Evolutionary conservation across 1,140 invertebrate genomes (phyloP).

Genomic region (Euwallacea fornicatus): DNA sequence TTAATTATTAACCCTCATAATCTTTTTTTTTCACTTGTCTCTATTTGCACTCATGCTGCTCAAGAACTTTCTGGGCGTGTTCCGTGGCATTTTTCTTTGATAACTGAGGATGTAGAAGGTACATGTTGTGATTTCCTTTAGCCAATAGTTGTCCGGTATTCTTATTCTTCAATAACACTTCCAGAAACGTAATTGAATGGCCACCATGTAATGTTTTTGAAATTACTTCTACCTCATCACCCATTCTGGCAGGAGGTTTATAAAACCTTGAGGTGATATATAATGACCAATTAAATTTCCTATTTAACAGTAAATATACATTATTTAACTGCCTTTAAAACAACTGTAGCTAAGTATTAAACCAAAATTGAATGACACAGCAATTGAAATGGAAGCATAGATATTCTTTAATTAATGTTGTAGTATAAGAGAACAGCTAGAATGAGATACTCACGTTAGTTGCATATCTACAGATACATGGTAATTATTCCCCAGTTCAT

Average conservation of each 20-base stretch:
- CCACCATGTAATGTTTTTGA: conserved; percentile 74
- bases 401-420: too few relatives aligned
- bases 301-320: background rate
- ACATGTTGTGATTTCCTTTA: conserved; percentile 78
- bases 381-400: too few relatives aligned
- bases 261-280: conserved; percentile 59
- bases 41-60: too few relatives aligned
- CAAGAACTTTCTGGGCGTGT: background rate
- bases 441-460: conserved; percentile 59
- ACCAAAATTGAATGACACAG: too few relatives aligned
- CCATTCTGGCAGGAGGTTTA: conserved; percentile 66
- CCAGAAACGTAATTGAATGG: conserved; percentile 75
- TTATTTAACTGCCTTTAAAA: too few relatives aligned
- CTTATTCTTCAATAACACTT: conserved; percentile 74
- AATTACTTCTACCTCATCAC: conserved; percentile 79
- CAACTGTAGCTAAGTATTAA: too few relatives aligned
- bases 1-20: too few relatives aligned
- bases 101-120: conserved; percentile 51
- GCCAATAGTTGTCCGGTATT: conserved; percentile 68
- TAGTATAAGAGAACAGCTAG: background rate
- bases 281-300: background rate
- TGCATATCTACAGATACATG: conserved; percentile 77
- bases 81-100: background rate
- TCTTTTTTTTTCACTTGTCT: too few relatives aligned
- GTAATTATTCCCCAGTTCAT: conserved; percentile 58